Evolutionary conservation across 1,140 invertebrate species (phyloP).

Genomic region (Aplysia californica): DNA sequence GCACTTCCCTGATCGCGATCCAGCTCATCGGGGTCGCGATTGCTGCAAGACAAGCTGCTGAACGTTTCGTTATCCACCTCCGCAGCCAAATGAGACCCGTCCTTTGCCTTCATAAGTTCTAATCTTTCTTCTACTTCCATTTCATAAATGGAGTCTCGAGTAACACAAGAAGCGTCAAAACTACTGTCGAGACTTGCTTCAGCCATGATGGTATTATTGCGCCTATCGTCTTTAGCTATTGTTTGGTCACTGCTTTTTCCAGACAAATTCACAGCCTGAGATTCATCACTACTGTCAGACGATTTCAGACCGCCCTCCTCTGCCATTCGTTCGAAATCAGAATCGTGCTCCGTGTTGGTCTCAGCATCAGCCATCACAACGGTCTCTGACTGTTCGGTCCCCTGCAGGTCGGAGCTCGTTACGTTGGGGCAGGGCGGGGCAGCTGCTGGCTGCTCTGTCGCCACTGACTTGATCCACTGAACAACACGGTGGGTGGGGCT

Average conservation of each 20-base stretch:
- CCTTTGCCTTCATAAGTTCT: constrained; percentile 40
- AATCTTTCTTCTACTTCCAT: constrained; percentile 61
- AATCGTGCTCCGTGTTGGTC: constrained; percentile 45
- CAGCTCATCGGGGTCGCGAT: constrained; percentile 32
- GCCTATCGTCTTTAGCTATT: constrained; percentile 21
- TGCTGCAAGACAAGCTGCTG: constrained; percentile 51
- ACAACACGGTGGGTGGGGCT: constrained; percentile 56
- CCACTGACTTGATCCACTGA: constrained; percentile 62
- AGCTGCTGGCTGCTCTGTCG: constrained; percentile 30
- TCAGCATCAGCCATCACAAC: constrained; percentile 38
- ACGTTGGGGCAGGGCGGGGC: not conserved
- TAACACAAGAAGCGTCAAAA: constrained; percentile 43
- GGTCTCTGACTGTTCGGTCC: not conserved
- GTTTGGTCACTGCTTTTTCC: not conserved
- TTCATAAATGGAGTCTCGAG: constrained; percentile 63
- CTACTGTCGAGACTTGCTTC: constrained; percentile 58
- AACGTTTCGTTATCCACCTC: constrained; percentile 61
- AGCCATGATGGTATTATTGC: constrained; percentile 32
- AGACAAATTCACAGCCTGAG: not conserved
- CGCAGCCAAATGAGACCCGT: constrained; percentile 36
- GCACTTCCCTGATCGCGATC: constrained; percentile 6
- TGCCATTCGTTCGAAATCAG: constrained; percentile 42
- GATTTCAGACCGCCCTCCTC: constrained; percentile 26
- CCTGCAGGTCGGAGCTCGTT: not conserved
- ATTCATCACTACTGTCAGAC: constrained; percentile 15